Evolutionary conservation across 2,888 invertebrate species (phyloP), one percentile per base, ranked within the genome.

Genomic region (Luperina testacea): DNA sequence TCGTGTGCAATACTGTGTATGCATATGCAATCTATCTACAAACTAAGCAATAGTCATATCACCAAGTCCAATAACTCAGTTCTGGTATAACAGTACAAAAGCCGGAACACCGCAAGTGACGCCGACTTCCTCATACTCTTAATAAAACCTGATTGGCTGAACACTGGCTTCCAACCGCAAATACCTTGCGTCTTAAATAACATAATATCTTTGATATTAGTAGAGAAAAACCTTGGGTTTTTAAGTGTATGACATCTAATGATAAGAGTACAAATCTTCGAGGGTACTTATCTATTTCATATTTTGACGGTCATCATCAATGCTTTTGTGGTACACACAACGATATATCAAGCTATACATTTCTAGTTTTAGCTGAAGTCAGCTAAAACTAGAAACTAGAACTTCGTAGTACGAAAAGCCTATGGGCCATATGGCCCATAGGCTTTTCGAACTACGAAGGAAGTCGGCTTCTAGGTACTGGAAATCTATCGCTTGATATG

Each of bases 111-210:
- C 82, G 72, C 87, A 88, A 89, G 90, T 90, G 57, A 38, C 8
- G 48, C 61, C 87, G 72, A 87, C 90, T 92, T 93, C 92, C 93
- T 92, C 90, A 90, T 92, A 82, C 87, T 90, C 84, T 68, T 75
- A 77, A 80, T 86, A 88, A 90, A 91, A 88, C 89, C 71, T 87
- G 88, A 88, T 90, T 91, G 88, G 89, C 83, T 88, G 87, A 87
- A 83, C 88, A 89, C 90, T 89, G 88, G 82, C 78, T 74, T 64
- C 81, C 74, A 75, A 92, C 92, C 92, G 86, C 92, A 91, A 89
- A 82, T 85, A 84, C 70, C 80, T 84, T 78, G 38, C 67, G 38
- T 74, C 79, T 91, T 75, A 27, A 48, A 73, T 90, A 89, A 88
- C 89, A 82, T 57, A n/a, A 13, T 61, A n/a, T 45, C 64, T 61